These are phyloP conservation scores for Labia minor DNA, from an alignment of 2,888 invertebrate genomes.

Conservation along the genomic window DNA sequence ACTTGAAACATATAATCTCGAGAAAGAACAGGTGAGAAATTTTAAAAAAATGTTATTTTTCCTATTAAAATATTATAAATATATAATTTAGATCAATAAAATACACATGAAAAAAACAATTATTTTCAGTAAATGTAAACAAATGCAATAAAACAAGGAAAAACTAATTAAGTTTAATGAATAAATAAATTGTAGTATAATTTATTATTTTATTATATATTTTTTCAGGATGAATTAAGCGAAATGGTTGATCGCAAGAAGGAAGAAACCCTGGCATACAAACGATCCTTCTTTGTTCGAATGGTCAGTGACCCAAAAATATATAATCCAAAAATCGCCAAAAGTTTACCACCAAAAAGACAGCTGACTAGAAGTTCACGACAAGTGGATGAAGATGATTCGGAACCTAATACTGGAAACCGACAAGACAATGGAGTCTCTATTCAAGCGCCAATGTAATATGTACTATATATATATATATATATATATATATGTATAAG, in stretches of 20 bases:
- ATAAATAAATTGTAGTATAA: too few species aligned
- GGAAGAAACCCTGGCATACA: slow-evolving; percentile 73
- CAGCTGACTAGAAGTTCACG: slow-evolving; percentile 30
- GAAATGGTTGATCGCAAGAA: slow-evolving; percentile 63
- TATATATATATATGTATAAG: too few species aligned
- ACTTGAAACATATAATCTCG: slow-evolving; percentile 51
- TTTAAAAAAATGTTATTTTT: too few species aligned
- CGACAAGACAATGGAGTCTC: slow-evolving; percentile 34
- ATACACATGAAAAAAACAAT: too few species aligned
- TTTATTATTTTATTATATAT: too few species aligned
- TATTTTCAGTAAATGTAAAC: slow-evolving; percentile 36
- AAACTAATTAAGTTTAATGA: too few species aligned
- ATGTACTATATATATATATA: too few species aligned
- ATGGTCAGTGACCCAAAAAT: slow-evolving; percentile 97
- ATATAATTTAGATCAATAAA: background rate
- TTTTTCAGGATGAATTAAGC: slow-evolving; percentile 52
- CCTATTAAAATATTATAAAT: background rate
- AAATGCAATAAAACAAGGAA: slow-evolving; percentile 35
- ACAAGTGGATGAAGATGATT: slow-evolving; percentile 20
- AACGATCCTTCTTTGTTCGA: slow-evolving; percentile 90
- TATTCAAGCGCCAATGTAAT: slow-evolving; percentile 39
- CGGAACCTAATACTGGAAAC: slow-evolving; percentile 34
- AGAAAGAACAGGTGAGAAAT: slow-evolving; percentile 46
- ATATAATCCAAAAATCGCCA: slow-evolving; percentile 83
- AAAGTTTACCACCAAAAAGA: slow-evolving; percentile 52